These are phyloP conservation scores for Musca vetustissima DNA, from an alignment of 1,140 invertebrate species.

Conservation along the genomic window DNA sequence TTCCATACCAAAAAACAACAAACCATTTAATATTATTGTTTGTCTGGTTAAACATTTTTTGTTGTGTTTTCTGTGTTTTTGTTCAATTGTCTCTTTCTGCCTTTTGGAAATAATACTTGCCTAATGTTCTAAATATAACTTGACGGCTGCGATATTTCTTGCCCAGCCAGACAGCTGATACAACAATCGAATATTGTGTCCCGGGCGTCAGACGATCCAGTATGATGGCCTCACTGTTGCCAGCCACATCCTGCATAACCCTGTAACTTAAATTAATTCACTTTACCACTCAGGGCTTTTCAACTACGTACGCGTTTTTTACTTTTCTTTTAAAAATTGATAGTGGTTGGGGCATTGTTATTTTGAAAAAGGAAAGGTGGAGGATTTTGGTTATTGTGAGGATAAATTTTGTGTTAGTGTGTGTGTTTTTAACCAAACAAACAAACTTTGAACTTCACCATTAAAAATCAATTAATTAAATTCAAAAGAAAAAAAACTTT, in stretches of 20 bases:
- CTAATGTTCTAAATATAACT: slow-evolving; percentile 83
- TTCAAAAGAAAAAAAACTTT: no score
- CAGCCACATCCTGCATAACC: slow-evolving; percentile 82
- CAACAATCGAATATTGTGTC: slow-evolving; percentile 82
- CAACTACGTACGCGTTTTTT: slow-evolving; percentile 41
- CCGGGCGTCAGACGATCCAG: slow-evolving; percentile 76
- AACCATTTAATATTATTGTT: no score
- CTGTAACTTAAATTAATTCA: slow-evolving; percentile 74
- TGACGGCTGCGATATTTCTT: slow-evolving; percentile 78
- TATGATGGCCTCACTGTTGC: slow-evolving; percentile 80
- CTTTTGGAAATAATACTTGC: slow-evolving; percentile 59
- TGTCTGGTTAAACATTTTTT: no score
- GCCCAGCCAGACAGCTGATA: slow-evolving; percentile 75
- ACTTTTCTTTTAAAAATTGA: no score
- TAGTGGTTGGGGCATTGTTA: background rate
- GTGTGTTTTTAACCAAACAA: slow-evolving; percentile 38
- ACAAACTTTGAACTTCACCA: slow-evolving; percentile 29
- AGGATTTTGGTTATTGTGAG: no score
- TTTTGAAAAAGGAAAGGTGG: no score
- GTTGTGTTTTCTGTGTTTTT: background rate
- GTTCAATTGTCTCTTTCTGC: background rate
- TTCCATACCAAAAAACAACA: background rate
- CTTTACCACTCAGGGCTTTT: slow-evolving; percentile 54
- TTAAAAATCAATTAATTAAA: no score
- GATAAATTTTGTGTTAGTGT: no score